Conservation (phyloP, 2,113 vertebrate genomes). For the Pachyramphus minor region DNA sequence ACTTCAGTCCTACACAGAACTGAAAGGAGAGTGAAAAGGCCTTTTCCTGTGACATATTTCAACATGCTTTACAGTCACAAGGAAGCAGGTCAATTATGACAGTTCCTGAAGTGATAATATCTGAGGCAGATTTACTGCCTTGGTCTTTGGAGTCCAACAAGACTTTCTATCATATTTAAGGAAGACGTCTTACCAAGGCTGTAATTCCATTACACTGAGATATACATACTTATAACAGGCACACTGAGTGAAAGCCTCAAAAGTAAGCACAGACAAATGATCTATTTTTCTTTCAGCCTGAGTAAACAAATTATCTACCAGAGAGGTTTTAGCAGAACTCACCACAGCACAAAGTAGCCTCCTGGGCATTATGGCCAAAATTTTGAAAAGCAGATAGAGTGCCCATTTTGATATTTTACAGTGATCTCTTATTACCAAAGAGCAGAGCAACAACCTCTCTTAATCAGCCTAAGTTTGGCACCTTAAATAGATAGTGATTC, state of each 20-base stretch:
- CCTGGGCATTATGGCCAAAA: background rate
- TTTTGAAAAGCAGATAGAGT: background rate
- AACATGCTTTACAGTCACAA: background rate
- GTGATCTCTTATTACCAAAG: background rate
- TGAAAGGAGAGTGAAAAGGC: background rate
- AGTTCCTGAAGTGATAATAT: background rate
- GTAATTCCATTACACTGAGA: background rate
- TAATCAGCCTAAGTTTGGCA: background rate
- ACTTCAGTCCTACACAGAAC: background rate
- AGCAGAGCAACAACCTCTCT: background rate
- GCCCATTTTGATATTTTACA: background rate
- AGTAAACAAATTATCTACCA: background rate
- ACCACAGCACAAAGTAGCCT: background rate
- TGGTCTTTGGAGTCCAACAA: background rate
- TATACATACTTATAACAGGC: background rate
- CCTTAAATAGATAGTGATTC: background rate
- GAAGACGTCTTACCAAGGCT: background rate
- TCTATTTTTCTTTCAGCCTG: background rate
- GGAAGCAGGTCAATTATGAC: background rate
- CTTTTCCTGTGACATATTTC: background rate
- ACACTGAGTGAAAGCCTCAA: background rate
- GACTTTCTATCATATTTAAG: background rate
- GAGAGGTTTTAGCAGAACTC: background rate
- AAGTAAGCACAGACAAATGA: background rate
- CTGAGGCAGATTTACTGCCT: background rate